These are phyloP conservation scores for Pimpla rufipes DNA, from an alignment of 2,888 invertebrate species.

Conservation along the genomic window DNA sequence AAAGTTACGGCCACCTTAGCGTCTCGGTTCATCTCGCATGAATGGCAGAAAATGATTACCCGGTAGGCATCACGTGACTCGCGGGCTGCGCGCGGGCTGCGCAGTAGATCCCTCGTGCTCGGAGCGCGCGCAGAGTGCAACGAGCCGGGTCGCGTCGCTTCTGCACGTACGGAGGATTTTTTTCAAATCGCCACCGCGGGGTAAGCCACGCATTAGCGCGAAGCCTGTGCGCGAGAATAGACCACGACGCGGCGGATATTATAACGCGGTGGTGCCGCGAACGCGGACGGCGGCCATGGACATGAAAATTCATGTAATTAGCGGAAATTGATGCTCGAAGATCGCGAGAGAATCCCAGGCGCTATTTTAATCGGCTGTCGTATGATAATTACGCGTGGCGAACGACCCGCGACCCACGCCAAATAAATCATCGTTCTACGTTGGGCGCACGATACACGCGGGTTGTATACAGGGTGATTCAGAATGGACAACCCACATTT, in stretches of 20 bases:
- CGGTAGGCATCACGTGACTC: conserved; percentile 65
- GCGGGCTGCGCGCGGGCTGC: conserved; percentile 39
- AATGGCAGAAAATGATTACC: conserved; percentile 77
- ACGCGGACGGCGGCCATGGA: conserved; percentile 73
- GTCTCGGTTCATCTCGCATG: conserved; percentile 74
- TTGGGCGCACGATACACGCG: conserved; percentile 56
- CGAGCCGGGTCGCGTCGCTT: conserved; percentile 65
- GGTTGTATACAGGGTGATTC: too few relatives aligned
- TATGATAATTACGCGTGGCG: conserved; percentile 84
- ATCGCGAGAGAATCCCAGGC: conserved; percentile 74
- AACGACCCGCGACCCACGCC: conserved; percentile 81
- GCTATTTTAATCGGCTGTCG: conserved; percentile 85
- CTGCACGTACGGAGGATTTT: conserved; percentile 79
- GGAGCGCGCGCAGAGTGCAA: conserved; percentile 60
- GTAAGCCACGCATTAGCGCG: conserved; percentile 59
- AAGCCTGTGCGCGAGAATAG: conserved; percentile 36
- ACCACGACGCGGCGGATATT: conserved; percentile 3
- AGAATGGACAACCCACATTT: too few relatives aligned
- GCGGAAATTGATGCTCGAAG: conserved; percentile 82
- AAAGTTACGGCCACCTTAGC: conserved; percentile 74
- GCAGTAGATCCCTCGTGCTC: conserved; percentile 17
- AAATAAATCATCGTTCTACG: conserved; percentile 82
- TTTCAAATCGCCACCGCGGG: conserved; percentile 59
- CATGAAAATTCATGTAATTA: conserved; percentile 85
- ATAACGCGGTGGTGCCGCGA: neutral